Evolutionary conservation across 2,113 vertebrate species (phyloP).

Genomic region (Chaetodon trifascialis): DNA sequence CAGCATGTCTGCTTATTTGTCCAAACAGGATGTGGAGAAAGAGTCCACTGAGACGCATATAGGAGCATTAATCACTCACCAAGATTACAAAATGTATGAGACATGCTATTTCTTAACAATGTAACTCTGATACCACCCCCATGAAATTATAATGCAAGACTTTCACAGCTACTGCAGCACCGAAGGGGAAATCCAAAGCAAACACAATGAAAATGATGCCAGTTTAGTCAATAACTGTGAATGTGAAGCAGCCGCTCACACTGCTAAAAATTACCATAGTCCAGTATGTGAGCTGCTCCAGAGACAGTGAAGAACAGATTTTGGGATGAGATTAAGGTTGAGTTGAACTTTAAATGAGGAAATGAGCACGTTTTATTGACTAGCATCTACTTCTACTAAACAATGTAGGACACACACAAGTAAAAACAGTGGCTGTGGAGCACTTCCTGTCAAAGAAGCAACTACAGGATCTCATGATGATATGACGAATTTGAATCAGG

Average conservation of each 20-base stretch:
- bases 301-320: slow-evolving; percentile 72
- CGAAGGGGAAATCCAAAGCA: slow-evolving; percentile 29
- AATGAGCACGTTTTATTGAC: slow-evolving; percentile 15
- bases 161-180: slow-evolving; percentile 36
- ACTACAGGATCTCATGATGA: slow-evolving; percentile 11
- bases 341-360: slow-evolving; percentile 22
- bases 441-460: slow-evolving; percentile 5
- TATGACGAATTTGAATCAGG: not conserved
- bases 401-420: not conserved
- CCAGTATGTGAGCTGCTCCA: slow-evolving; percentile 26
- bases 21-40: slow-evolving; percentile 60
- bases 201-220: not conserved
- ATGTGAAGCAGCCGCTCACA: slow-evolving; percentile 32
- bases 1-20: slow-evolving; percentile 36
- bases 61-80: slow-evolving; percentile 38
- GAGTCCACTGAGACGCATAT: slow-evolving; percentile 32
- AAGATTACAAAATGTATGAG: slow-evolving; percentile 42
- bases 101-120: slow-evolving; percentile 40
- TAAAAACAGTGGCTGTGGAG: not conserved
- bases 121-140: slow-evolving; percentile 17
- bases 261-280: slow-evolving; percentile 10
- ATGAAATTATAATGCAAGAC: slow-evolving; percentile 14
- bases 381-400: slow-evolving; percentile 1
- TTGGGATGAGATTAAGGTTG: slow-evolving; percentile 9
- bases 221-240: slow-evolving; percentile 33